Percentiles rank a stretch among this genome's conserved stretches.
Conservation (phyloP, 2,797 vertebrate genomes). For the Sandelia bainsii region DNA sequence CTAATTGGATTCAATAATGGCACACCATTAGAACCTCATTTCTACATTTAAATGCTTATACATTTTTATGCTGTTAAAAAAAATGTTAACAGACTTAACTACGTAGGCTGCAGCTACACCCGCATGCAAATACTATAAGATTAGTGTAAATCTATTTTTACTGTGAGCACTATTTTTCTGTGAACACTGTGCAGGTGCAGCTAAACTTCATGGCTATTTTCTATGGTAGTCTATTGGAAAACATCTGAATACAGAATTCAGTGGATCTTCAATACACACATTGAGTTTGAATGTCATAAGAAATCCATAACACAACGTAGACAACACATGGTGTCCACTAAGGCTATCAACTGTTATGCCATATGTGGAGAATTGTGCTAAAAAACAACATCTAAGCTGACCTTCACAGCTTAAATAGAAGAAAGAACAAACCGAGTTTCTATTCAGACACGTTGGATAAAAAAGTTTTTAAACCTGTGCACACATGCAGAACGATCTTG, state of each 20-base stretch:
- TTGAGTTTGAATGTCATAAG: slow-evolving; percentile 13
- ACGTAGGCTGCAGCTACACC: slow-evolving; percentile 23
- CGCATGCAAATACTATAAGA: slow-evolving; percentile 42
- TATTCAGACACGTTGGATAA: slow-evolving; percentile 30
- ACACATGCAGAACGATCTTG: slow-evolving; percentile 9
- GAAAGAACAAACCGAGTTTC: slow-evolving; percentile 31
- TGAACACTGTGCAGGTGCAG: not conserved
- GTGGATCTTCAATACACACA: slow-evolving; percentile 12
- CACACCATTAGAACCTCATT: slow-evolving; percentile 68
- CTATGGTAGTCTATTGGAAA: not conserved
- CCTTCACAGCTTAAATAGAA: slow-evolving; percentile 51
- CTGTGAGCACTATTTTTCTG: not conserved
- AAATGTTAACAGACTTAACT: slow-evolving; percentile 28
- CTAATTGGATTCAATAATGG: slow-evolving; percentile 82
- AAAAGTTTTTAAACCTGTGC: slow-evolving; percentile 21
- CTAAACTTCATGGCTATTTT: slow-evolving; percentile 16
- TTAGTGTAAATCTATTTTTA: slow-evolving; percentile 5
- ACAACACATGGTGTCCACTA: slow-evolving; percentile 37
- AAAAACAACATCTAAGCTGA: slow-evolving; percentile 39
- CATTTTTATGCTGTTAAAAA: slow-evolving; percentile 56
- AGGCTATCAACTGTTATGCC: slow-evolving; percentile 15
- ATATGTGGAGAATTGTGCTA: slow-evolving; percentile 35
- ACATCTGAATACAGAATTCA: slow-evolving; percentile 7
- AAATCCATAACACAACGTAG: slow-evolving; percentile 26
- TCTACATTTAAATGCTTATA: slow-evolving; percentile 72